These are phyloP conservation scores for Drosophila novamexicana DNA, from an alignment of 1,140 invertebrate genomes.

Conservation along the genomic window DNA sequence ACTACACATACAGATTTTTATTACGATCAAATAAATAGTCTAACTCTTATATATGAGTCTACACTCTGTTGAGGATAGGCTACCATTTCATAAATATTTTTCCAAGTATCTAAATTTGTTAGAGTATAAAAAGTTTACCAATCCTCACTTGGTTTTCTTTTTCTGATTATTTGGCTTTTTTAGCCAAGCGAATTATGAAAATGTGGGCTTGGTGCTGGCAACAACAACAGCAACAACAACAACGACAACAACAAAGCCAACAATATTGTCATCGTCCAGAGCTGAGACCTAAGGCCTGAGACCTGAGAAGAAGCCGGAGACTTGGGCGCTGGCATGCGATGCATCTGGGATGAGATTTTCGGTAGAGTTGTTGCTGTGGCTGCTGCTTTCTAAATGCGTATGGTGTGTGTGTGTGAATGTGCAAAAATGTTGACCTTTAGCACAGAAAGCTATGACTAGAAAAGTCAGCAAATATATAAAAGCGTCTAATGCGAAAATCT, in stretches of 20 bases:
- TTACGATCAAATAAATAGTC: no score
- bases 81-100: no score
- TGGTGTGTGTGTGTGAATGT: constrained; percentile 40
- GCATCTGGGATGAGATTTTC: constrained; percentile 30
- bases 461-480: constrained; percentile 9
- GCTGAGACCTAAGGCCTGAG: constrained; percentile 23
- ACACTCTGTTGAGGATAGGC: no score
- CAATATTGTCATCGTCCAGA: constrained; percentile 50
- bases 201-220: constrained; percentile 72
- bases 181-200: constrained; percentile 77
- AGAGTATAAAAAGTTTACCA: constrained; percentile 1
- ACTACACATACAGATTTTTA: no score
- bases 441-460: constrained; percentile 55
- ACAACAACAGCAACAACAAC: constrained; percentile 24
- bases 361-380: constrained; percentile 5
- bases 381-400: constrained; percentile 73
- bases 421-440: constrained; percentile 67
- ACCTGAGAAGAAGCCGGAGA: constrained; percentile 14
- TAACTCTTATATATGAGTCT: no score
- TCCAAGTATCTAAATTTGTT: background rate
- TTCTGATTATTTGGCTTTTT: constrained; percentile 38
- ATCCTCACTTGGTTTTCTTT: constrained; percentile 15
- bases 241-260: constrained; percentile 18
- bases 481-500: constrained; percentile 59
- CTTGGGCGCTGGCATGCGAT: constrained; percentile 44